A percentile compares a stretch with the other conserved stretches of the same genome.
These are phyloP conservation scores for Conus ventricosus DNA, from an alignment of 1,140 invertebrate genomes.

Conservation along the genomic window DNA sequence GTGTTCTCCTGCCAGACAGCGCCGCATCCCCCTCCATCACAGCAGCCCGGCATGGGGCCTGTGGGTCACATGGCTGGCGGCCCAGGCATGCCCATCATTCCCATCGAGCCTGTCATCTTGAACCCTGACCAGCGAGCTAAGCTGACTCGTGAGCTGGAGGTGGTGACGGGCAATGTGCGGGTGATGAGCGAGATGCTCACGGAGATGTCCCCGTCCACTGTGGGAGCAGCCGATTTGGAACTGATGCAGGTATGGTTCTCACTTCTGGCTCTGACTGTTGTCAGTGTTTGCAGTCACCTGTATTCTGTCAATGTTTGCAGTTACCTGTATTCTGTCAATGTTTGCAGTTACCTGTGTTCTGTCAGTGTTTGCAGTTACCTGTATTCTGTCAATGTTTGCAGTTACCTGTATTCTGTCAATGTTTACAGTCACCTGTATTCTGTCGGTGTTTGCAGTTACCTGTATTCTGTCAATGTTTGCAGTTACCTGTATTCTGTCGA, in stretches of 20 bases:
- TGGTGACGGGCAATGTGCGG: constrained; percentile 94
- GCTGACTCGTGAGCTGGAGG: constrained; percentile 91
- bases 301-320: no score
- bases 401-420: no score
- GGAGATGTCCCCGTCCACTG: constrained; percentile 86
- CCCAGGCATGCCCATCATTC: background rate
- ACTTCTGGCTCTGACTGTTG: no score
- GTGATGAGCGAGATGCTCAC: constrained; percentile 96
- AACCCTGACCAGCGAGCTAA: constrained; percentile 88
- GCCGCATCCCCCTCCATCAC: background rate
- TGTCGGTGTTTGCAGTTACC: no score
- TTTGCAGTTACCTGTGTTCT: no score
- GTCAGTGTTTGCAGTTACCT: no score
- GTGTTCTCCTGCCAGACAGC: background rate
- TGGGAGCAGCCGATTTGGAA: constrained; percentile 84
- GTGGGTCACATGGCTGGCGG: background rate
- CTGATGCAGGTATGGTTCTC: constrained; percentile 79
- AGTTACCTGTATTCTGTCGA: no score
- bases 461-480: no score
- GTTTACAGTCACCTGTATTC: no score
- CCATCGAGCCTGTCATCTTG: constrained; percentile 57
- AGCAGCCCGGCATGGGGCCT: background rate
- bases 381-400: no score
- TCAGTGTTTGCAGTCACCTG: no score
- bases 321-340: no score